A percentile compares a stretch with the other conserved stretches of the same genome.
Conservation (phyloP, 2,797 vertebrate genomes). For the Cottoperca gobio region DNA sequence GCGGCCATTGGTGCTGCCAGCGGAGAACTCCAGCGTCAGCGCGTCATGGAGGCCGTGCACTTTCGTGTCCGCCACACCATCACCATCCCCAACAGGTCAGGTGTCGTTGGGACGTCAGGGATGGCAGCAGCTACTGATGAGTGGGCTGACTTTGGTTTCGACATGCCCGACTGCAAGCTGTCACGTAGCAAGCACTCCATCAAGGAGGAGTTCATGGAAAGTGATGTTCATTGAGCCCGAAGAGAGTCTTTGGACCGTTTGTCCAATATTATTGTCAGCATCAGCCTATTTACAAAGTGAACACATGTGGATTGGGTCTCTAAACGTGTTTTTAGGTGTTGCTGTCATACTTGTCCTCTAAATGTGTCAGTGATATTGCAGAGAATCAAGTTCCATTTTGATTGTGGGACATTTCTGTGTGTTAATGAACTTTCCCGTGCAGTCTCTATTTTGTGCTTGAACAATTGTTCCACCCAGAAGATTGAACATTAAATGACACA, state of each 20-base stretch:
- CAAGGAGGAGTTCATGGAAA: conserved; percentile 96
- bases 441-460: conserved; percentile 26
- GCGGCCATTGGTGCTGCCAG: conserved; percentile 89
- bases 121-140: conserved; percentile 84
- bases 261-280: conserved; percentile 38
- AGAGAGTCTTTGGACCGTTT: conserved; percentile 24
- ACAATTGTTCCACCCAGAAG: conserved; percentile 16
- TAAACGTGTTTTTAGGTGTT: conserved; percentile 39
- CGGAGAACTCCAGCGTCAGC: conserved; percentile 95
- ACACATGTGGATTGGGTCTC: conserved; percentile 9
- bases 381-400: conserved; percentile 30
- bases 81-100: conserved; percentile 94
- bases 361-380: conserved; percentile 32
- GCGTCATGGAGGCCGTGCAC: conserved; percentile 99
- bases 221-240: conserved; percentile 88
- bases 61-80: conserved; percentile 98
- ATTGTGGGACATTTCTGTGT: conserved; percentile 26
- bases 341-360: conserved; percentile 32
- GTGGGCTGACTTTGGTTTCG: conserved; percentile 98
- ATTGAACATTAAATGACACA: conserved; percentile 20
- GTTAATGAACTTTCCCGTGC: conserved; percentile 37
- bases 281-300: conserved; percentile 24
- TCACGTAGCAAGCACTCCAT: conserved; percentile 91
- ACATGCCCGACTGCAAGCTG: conserved; percentile 96
- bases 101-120: conserved; percentile 69